phyloP scores from a whole-genome alignment of 2,113 vertebrate species.

The Oncorhynchus nerka region DNA sequence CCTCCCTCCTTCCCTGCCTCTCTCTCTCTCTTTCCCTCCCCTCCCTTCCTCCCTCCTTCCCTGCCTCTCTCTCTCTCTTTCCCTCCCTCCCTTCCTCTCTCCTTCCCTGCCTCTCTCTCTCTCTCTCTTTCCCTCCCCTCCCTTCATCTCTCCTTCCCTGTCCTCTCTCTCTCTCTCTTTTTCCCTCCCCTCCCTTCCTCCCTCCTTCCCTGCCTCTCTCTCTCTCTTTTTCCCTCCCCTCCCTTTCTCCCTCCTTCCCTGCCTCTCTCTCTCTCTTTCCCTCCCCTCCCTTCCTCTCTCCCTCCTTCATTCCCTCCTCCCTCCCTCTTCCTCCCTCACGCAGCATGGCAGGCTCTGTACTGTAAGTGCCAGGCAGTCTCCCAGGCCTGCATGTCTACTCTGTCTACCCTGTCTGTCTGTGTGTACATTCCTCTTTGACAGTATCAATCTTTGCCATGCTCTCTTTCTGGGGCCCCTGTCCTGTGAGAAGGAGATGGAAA shows the following conservation, averaged over 20 bases:
- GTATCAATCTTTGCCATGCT: background rate
- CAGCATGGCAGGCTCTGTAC: background rate
- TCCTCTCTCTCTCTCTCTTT: conserved; percentile 29
- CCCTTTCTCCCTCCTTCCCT: no score
- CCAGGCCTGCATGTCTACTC: background rate
- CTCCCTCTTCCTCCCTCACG: conserved; percentile 8
- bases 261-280: no score
- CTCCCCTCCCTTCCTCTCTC: no score
- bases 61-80: no score
- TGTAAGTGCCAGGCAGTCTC: background rate
- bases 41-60: no score
- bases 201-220: background rate
- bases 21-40: conserved; percentile 28
- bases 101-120: no score
- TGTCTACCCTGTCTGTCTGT: background rate
- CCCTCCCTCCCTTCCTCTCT: conserved; percentile 3
- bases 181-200: conserved; percentile 6
- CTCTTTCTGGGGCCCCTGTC: background rate
- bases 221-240: conserved; percentile 35
- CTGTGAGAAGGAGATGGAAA: background rate
- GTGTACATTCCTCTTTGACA: background rate
- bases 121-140: background rate
- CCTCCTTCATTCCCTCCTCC: background rate
- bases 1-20: no score
- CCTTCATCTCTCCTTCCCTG: no score